Percentiles rank a stretch among this genome's conserved stretches.
phyloP scores from a whole-genome alignment of 2,888 invertebrate genomes.

The Netelia inedita region DNA sequence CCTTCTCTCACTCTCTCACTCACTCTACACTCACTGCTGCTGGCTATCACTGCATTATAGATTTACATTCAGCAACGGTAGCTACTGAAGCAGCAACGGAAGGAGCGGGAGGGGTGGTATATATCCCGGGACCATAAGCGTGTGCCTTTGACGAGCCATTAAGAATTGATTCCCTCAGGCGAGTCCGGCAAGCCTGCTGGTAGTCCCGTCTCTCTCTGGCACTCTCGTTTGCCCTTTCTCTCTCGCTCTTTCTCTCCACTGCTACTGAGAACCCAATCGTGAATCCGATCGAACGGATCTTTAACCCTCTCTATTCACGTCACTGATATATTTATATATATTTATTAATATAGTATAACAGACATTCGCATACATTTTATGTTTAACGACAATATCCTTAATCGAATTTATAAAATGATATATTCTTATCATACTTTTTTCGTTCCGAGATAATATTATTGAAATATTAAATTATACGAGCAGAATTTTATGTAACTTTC shows the following conservation, averaged over 20 bases:
- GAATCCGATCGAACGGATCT: slow-evolving; percentile 63
- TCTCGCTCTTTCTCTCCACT: slow-evolving; percentile 31
- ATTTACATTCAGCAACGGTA: slow-evolving; percentile 68
- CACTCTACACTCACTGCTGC: slow-evolving; percentile 52
- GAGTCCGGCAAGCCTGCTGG: slow-evolving; percentile 64
- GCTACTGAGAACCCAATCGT: slow-evolving; percentile 56
- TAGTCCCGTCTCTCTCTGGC: slow-evolving; percentile 48
- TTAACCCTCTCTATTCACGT: slow-evolving; percentile 37
- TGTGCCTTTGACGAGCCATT: slow-evolving; percentile 71
- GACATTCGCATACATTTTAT: slow-evolving; percentile 7
- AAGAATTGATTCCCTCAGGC: slow-evolving; percentile 71
- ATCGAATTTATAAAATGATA: not conserved
- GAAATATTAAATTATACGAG: not conserved
- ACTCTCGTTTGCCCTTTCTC: slow-evolving; percentile 40
- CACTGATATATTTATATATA: not conserved
- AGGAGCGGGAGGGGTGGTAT: slow-evolving; percentile 44
- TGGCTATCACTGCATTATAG: slow-evolving; percentile 70
- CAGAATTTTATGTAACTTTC: not conserved
- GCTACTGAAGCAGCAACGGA: slow-evolving; percentile 47
- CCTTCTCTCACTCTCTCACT: slow-evolving; percentile 29
- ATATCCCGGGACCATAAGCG: slow-evolving; percentile 70
- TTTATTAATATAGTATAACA: not conserved
- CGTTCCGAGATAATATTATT: not conserved
- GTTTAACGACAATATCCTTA: slow-evolving; percentile 1
- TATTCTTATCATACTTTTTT: not conserved